Conservation (phyloP, 2,113 vertebrate species). For the Syngnathoides biaculeatus region DNA sequence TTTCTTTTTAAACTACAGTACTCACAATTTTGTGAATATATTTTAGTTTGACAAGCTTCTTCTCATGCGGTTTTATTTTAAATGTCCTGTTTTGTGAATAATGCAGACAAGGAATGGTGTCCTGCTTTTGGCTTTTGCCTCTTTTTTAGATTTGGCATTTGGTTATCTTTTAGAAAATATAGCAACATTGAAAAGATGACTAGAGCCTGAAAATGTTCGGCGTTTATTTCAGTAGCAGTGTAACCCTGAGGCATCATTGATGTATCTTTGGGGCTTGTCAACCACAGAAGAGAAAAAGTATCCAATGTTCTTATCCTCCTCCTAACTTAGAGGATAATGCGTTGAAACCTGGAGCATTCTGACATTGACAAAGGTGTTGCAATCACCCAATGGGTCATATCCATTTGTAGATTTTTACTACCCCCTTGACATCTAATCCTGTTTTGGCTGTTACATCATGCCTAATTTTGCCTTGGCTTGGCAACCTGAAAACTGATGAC, state of each 20-base stretch:
- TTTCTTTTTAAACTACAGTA: too few relatives aligned
- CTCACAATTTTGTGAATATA: too few relatives aligned
- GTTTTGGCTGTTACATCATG: slow-evolving; percentile 27
- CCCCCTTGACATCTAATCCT: slow-evolving; percentile 18
- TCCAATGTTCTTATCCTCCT: slow-evolving; percentile 4
- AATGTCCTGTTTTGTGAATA: background rate
- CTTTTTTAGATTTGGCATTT: too few relatives aligned
- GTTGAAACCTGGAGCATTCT: background rate
- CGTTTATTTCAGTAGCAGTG: background rate
- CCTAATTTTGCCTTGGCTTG: slow-evolving; percentile 30
- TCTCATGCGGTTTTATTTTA: background rate
- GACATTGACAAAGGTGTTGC: slow-evolving; percentile 14
- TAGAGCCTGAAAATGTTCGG: background rate
- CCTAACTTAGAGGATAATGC: background rate
- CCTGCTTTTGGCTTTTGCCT: too few relatives aligned
- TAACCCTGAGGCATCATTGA: background rate
- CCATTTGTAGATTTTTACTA: slow-evolving; percentile 9
- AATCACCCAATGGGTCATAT: slow-evolving; percentile 30
- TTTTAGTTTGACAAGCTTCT: background rate
- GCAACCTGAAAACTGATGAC: slow-evolving; percentile 29
- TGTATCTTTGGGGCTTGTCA: background rate
- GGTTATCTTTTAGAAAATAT: background rate
- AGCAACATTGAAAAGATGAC: background rate
- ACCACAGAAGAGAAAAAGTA: background rate
- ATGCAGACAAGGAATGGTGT: background rate